Evolutionary conservation across 2,797 vertebrate genomes (phyloP).

Genomic region (Rhabdomys pumilio): DNA sequence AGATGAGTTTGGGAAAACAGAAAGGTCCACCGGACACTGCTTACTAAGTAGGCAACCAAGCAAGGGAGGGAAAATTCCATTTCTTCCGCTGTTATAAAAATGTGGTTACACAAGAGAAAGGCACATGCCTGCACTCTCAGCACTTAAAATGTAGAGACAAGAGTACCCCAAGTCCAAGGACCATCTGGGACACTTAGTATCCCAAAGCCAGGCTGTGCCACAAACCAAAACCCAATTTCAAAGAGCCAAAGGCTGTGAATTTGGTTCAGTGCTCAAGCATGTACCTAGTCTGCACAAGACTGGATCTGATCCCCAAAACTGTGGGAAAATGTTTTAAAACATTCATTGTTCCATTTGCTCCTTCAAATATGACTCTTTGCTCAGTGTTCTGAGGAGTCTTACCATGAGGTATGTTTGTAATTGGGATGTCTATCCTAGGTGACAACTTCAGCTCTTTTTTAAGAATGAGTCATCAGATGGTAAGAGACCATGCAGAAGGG

Average conservation of each 20-base stretch:
- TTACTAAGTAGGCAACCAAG: background rate
- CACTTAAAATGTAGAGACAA: background rate
- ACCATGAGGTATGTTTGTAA: constrained; percentile 14
- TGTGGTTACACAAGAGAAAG: background rate
- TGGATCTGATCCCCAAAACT: background rate
- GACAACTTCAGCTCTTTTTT: constrained; percentile 52
- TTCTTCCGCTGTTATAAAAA: constrained; percentile 33
- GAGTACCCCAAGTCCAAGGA: background rate
- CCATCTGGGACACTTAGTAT: background rate
- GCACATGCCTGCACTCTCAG: background rate
- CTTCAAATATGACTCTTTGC: background rate
- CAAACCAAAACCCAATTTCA: background rate
- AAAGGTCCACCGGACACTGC: background rate
- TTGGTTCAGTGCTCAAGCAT: background rate
- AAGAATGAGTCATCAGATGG: constrained; percentile 71
- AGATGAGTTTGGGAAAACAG: constrained; percentile 2
- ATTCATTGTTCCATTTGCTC: background rate
- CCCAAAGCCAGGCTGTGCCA: background rate
- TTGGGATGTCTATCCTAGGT: background rate
- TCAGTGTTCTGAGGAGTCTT: background rate
- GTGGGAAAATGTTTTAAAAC: background rate
- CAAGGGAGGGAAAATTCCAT: background rate
- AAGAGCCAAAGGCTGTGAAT: background rate
- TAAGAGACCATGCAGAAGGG: constrained; percentile 40
- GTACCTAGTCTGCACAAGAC: background rate